Conservation (phyloP, 2,888 invertebrate species). For the Mimachlamys varia region DNA sequence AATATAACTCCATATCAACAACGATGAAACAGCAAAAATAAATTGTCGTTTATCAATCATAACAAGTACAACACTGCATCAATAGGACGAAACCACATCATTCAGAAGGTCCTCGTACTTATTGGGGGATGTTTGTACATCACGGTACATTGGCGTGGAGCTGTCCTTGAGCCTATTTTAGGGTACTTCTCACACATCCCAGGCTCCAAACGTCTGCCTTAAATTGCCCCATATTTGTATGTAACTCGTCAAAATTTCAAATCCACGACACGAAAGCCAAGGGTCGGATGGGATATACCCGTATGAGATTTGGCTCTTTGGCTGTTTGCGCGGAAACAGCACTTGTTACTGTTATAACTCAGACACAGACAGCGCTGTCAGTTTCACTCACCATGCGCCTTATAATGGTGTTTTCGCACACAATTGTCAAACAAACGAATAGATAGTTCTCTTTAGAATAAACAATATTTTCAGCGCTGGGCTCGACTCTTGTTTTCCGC, state of each 20-base stretch:
- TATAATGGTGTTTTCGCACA: conserved; percentile 51
- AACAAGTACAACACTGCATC: neutral
- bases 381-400: conserved; percentile 35
- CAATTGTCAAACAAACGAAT: conserved; percentile 47
- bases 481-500: conserved; percentile 37
- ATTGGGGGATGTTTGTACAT: neutral
- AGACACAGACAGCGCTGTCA: conserved; percentile 39
- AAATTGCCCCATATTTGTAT: conserved; percentile 33
- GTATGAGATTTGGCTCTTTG: conserved; percentile 17
- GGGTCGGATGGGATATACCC: conserved; percentile 10
- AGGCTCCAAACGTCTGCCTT: conserved; percentile 34
- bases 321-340: conserved; percentile 17
- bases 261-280: conserved; percentile 29
- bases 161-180: conserved; percentile 9
- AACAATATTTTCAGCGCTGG: conserved; percentile 37
- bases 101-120: neutral
- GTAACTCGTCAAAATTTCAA: conserved; percentile 36
- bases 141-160: neutral
- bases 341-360: neutral
- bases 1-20: too few species aligned
- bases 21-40: too few species aligned
- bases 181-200: neutral
- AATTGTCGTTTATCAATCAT: neutral
- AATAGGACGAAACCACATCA: neutral
- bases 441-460: conserved; percentile 29